Evolutionary conservation across 2,797 vertebrate species (phyloP).

Genomic region (Sebastes iracundus): DNA sequence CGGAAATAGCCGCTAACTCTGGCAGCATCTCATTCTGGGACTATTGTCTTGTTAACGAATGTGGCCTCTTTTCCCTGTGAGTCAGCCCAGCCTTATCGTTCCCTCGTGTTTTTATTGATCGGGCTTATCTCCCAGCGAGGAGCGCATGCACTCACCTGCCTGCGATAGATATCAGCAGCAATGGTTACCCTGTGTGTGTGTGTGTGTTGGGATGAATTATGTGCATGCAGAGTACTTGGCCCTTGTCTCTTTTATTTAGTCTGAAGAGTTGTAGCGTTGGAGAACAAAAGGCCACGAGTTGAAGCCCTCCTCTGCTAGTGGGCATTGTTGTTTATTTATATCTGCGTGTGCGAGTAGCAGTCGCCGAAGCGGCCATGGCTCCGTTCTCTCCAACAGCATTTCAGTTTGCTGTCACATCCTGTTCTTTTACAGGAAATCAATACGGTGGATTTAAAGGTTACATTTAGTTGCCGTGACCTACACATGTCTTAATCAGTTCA

Average conservation of each 20-base stretch:
- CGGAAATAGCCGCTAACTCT: slow-evolving; percentile 50
- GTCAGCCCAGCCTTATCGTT: slow-evolving; percentile 40
- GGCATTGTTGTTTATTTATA: slow-evolving; percentile 74
- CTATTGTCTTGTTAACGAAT: slow-evolving; percentile 59
- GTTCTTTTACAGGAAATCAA: slow-evolving; percentile 46
- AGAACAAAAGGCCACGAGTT: slow-evolving; percentile 65
- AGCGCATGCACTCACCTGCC: slow-evolving; percentile 26
- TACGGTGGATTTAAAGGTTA: slow-evolving; percentile 48
- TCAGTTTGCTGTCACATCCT: slow-evolving; percentile 30
- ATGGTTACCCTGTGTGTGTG: background rate
- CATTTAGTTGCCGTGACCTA: background rate
- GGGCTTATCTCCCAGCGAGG: slow-evolving; percentile 42
- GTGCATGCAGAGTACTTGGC: slow-evolving; percentile 30
- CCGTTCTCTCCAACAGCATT: slow-evolving; percentile 27
- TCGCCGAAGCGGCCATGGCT: slow-evolving; percentile 6
- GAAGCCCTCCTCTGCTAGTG: slow-evolving; percentile 65
- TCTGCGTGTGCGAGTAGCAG: slow-evolving; percentile 40
- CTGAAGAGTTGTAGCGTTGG: slow-evolving; percentile 53
- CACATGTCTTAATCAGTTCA: background rate
- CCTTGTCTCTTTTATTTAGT: slow-evolving; percentile 56
- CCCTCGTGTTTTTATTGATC: slow-evolving; percentile 60
- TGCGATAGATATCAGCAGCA: slow-evolving; percentile 43
- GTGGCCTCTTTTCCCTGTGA: slow-evolving; percentile 19
- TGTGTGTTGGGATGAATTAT: slow-evolving; percentile 13
- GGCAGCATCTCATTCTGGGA: slow-evolving; percentile 36